Conservation (phyloP, 2,113 vertebrate species). For the Heterochromis multidens region DNA sequence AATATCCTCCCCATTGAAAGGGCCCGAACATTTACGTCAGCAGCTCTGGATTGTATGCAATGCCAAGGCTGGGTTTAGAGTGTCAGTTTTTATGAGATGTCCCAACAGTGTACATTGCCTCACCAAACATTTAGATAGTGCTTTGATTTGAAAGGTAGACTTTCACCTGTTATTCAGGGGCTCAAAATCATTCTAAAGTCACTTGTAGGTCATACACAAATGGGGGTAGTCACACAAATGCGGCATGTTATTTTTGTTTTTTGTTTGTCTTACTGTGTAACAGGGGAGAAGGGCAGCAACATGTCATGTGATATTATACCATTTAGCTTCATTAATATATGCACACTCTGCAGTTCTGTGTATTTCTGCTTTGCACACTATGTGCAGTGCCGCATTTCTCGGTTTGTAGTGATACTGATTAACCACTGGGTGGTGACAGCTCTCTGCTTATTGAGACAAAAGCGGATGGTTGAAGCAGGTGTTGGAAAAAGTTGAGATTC, state of each 20-base stretch:
- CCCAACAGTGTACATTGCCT: constrained; percentile 35
- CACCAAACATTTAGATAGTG: constrained; percentile 55
- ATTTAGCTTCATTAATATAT: not conserved
- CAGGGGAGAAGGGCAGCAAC: not conserved
- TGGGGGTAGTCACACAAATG: not conserved
- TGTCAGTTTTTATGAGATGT: constrained; percentile 55
- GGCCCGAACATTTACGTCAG: constrained; percentile 57
- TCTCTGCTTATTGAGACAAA: not conserved
- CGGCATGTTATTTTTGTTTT: not conserved
- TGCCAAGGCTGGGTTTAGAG: constrained; percentile 31
- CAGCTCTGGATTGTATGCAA: constrained; percentile 31
- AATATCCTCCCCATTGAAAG: constrained; percentile 51
- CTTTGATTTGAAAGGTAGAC: constrained; percentile 29
- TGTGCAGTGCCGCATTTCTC: not conserved
- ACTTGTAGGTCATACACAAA: not conserved
- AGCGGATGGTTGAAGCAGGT: not conserved
- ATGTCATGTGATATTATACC: not conserved
- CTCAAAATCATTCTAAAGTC: not conserved
- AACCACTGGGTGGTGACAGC: constrained; percentile 55
- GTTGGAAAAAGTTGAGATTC: not conserved
- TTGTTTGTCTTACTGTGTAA: not conserved
- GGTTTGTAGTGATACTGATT: constrained; percentile 7
- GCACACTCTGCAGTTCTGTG: not conserved
- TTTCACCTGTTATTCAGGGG: not conserved
- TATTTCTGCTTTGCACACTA: not conserved